phyloP scores from a whole-genome alignment of 2,888 invertebrate species.

The Steinernema hermaphroditum region DNA sequence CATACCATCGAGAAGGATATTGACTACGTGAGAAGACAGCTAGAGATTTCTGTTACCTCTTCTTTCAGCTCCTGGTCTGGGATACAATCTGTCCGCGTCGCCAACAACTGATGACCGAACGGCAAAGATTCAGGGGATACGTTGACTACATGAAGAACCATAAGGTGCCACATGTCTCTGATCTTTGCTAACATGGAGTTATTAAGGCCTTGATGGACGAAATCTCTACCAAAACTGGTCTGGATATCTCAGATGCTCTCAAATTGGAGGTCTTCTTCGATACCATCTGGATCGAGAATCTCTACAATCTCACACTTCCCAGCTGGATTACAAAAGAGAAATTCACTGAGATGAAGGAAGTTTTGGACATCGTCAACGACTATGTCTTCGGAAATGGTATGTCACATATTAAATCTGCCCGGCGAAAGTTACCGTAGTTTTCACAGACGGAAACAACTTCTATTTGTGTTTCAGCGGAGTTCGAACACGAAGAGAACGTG shows the following conservation, averaged over 20 bases:
- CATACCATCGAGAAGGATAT: background rate
- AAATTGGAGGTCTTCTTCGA: background rate
- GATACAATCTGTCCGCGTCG: no score
- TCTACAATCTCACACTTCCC: conserved; percentile 1
- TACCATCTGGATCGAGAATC: background rate
- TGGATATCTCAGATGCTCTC: background rate
- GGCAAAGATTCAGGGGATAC: background rate
- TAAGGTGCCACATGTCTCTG: background rate
- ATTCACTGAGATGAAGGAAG: background rate
- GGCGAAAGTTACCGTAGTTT: no score
- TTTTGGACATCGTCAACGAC: background rate
- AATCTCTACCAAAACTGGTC: background rate
- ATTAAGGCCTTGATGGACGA: background rate
- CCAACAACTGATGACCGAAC: conserved; percentile 7
- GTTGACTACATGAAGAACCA: conserved; percentile 16
- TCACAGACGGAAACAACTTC: no score
- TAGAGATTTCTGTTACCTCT: no score
- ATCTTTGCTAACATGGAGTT: background rate
- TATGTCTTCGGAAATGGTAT: background rate
- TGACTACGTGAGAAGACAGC: background rate
- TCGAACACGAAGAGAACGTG: background rate
- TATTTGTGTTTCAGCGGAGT: background rate
- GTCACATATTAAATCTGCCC: no score
- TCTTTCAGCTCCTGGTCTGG: background rate
- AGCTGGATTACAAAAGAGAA: background rate